A percentile compares a stretch with the other conserved stretches of the same genome.
Evolutionary conservation across 2,888 invertebrate species (phyloP).

Genomic region (Eupeodes luniger): DNA sequence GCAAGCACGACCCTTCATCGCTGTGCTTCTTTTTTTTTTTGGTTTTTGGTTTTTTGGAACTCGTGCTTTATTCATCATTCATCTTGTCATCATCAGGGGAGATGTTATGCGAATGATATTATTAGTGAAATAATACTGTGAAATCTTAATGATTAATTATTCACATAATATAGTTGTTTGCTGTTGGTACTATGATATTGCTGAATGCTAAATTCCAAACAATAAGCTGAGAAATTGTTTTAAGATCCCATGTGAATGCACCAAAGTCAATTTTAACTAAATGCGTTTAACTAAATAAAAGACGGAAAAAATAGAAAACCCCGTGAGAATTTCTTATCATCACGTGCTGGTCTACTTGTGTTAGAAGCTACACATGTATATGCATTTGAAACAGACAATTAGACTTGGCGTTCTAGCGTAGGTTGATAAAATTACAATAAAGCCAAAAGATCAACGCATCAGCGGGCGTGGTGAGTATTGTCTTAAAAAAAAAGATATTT

Average conservation of each 20-base stretch:
- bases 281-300: not conserved
- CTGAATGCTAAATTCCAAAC: slow-evolving; percentile 31
- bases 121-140: slow-evolving; percentile 56
- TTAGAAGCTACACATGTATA: not conserved
- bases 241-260: slow-evolving; percentile 32
- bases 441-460: not conserved
- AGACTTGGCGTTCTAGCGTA: not conserved
- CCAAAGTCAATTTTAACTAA: slow-evolving; percentile 5
- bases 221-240: slow-evolving; percentile 18
- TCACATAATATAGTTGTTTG: slow-evolving; percentile 26
- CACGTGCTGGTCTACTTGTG: slow-evolving; percentile 9
- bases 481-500: not conserved
- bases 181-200: not conserved
- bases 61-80: slow-evolving; percentile 47
- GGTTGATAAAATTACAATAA: not conserved
- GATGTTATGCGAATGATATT: slow-evolving; percentile 47
- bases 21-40: not conserved
- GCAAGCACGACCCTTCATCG: not conserved
- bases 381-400: not conserved
- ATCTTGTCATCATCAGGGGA: slow-evolving; percentile 35
- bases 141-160: slow-evolving; percentile 64
- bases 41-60: slow-evolving; percentile 10
- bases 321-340: slow-evolving; percentile 16
- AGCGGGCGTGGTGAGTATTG: slow-evolving; percentile 18
- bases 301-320: slow-evolving; percentile 13